Percentiles rank a stretch among this genome's conserved stretches.
phyloP scores from a whole-genome alignment of 1,140 invertebrate genomes.

The Polypedilum pembai region DNA sequence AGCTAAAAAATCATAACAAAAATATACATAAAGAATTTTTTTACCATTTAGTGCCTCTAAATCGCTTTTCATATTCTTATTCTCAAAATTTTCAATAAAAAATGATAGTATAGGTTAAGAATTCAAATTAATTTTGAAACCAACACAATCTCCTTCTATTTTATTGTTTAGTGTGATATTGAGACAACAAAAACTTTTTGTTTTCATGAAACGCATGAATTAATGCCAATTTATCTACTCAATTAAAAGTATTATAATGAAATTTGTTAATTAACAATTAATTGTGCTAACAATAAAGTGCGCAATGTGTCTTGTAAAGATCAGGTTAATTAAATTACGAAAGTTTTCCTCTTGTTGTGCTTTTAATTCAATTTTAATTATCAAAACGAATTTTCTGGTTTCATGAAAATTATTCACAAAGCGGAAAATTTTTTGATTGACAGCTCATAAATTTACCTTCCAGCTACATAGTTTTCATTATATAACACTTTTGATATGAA shows the following conservation, averaged over 20 bases:
- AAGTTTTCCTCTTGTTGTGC: background rate
- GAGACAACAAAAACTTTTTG: background rate
- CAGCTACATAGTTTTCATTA: background rate
- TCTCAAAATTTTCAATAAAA: background rate
- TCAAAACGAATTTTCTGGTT: background rate
- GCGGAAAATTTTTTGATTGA: background rate
- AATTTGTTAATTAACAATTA: constrained; percentile 11
- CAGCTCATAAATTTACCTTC: background rate
- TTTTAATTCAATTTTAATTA: constrained; percentile 7
- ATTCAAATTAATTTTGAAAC: background rate
- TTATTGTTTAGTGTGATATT: background rate
- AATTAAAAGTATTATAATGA: background rate
- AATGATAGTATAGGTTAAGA: background rate
- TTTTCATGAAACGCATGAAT: background rate
- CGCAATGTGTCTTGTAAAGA: constrained; percentile 1
- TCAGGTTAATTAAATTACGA: background rate
- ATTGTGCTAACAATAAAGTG: constrained; percentile 1
- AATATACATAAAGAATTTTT: background rate
- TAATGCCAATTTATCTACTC: constrained; percentile 10
- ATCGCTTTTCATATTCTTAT: background rate
- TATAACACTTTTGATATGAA: too few species aligned
- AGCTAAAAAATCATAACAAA: background rate
- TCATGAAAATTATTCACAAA: background rate
- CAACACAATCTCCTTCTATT: background rate
- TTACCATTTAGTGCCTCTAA: constrained; percentile 14